Evolutionary conservation across 2,113 vertebrate genomes (phyloP).

Genomic region (Ceuthmochares aereus): DNA sequence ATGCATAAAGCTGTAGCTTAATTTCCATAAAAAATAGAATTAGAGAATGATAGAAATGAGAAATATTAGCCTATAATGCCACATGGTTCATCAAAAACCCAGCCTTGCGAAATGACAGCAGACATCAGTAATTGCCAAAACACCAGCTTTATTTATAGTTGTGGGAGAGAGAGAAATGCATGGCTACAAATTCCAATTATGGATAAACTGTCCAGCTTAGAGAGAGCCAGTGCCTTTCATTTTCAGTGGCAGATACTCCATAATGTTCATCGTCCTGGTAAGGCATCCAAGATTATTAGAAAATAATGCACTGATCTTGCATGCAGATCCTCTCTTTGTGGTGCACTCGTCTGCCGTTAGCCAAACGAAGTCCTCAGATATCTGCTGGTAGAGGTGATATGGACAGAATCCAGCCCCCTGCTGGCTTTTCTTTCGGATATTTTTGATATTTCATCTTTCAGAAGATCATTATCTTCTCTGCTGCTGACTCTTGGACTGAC

Average conservation of each 20-base stretch:
- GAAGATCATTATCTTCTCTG: not conserved
- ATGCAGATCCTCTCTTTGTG: not conserved
- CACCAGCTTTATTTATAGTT: slow-evolving; percentile 43
- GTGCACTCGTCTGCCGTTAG: accelerated
- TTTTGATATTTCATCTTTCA: not conserved
- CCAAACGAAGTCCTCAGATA: accelerated
- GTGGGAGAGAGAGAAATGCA: not conserved
- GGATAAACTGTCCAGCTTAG: slow-evolving; percentile 26
- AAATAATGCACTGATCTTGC: not conserved
- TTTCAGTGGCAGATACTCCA: not conserved
- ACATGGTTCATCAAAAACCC: slow-evolving; percentile 33
- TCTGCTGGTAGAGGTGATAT: not conserved
- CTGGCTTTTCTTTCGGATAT: not conserved
- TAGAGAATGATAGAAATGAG: slow-evolving; percentile 22
- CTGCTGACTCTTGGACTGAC: not conserved
- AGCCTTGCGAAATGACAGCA: slow-evolving; percentile 50
- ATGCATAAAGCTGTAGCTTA: not conserved
- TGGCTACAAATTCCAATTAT: slow-evolving; percentile 33
- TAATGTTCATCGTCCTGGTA: not conserved
- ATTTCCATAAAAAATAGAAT: slow-evolving; percentile 39
- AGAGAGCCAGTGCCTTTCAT: not conserved
- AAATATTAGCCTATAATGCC: slow-evolving; percentile 46
- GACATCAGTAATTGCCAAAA: slow-evolving; percentile 56
- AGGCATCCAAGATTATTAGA: not conserved
- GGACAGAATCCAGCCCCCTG: not conserved